Evolutionary conservation across 2,888 invertebrate species (phyloP).

Genomic region (Hydraecia micacea): DNA sequence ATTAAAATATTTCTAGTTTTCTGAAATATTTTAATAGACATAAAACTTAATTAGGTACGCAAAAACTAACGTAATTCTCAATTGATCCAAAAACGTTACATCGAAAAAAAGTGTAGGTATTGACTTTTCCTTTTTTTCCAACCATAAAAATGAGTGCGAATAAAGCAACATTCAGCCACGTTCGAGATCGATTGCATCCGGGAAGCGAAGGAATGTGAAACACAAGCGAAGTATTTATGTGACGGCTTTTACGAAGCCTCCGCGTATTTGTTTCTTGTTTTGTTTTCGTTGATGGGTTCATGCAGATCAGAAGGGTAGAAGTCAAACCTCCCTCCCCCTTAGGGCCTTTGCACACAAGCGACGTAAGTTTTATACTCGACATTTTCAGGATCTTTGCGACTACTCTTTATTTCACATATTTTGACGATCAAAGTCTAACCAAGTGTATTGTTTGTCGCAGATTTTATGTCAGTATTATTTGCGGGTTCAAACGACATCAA

Average conservation of each 20-base stretch:
- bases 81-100: conserved; percentile 8
- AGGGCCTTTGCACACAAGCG: conserved; percentile 38
- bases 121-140: conserved; percentile 28
- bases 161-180: conserved; percentile 56
- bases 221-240: conserved; percentile 63
- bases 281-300: conserved; percentile 57
- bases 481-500: conserved; percentile 32
- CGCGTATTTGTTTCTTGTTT: conserved; percentile 63
- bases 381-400: conserved; percentile 25
- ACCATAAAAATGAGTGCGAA: conserved; percentile 43
- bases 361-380: conserved; percentile 34
- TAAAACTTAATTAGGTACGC: not conserved
- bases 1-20: not conserved
- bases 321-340: conserved; percentile 19
- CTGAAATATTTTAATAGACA: not conserved
- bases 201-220: conserved; percentile 64
- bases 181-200: conserved; percentile 67
- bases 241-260: conserved; percentile 58
- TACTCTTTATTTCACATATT: conserved; percentile 28
- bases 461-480: conserved; percentile 20
- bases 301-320: conserved; percentile 56
- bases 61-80: not conserved
- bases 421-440: conserved; percentile 15
- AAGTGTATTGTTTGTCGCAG: conserved; percentile 15
- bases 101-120: conserved; percentile 11